A percentile compares a stretch with the other conserved stretches of the same genome.
phyloP scores from a whole-genome alignment of 1,140 invertebrate genomes.

The Diachasmimorpha longicaudata region DNA sequence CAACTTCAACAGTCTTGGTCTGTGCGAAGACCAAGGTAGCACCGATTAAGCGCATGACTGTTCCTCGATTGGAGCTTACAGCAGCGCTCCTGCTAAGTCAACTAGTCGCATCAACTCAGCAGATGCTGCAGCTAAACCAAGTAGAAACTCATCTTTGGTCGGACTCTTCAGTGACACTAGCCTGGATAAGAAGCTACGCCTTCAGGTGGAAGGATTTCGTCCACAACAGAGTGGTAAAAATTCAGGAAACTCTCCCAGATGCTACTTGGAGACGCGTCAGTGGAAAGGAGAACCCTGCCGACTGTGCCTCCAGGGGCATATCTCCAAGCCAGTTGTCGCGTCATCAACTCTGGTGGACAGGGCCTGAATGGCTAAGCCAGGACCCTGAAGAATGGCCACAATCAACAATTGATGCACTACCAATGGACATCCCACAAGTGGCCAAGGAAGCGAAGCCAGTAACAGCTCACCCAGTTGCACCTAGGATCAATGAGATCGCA shows the following conservation, averaged over 20 bases:
- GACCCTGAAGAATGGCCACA: not conserved
- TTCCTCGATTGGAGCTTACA: conserved; percentile 37
- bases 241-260: conserved; percentile 37
- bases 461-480: not conserved
- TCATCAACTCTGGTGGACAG: not conserved
- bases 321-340: not conserved
- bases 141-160: conserved; percentile 30
- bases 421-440: not conserved
- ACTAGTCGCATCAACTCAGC: not conserved
- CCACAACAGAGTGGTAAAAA: conserved; percentile 47
- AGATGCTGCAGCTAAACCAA: not conserved
- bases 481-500: not conserved
- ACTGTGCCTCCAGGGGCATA: not conserved
- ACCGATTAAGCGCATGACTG: conserved; percentile 38
- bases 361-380: conserved; percentile 11
- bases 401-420: not conserved
- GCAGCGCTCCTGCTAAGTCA: conserved; percentile 42
- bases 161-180: conserved; percentile 19
- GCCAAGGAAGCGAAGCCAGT: not conserved
- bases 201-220: conserved; percentile 51
- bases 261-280: conserved; percentile 25
- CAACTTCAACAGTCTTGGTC: conserved; percentile 28
- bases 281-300: not conserved
- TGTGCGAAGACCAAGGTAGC: conserved; percentile 44
- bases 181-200: conserved; percentile 46